Evolutionary conservation across 2,113 vertebrate genomes (phyloP).

Genomic region (Tamias sibiricus): DNA sequence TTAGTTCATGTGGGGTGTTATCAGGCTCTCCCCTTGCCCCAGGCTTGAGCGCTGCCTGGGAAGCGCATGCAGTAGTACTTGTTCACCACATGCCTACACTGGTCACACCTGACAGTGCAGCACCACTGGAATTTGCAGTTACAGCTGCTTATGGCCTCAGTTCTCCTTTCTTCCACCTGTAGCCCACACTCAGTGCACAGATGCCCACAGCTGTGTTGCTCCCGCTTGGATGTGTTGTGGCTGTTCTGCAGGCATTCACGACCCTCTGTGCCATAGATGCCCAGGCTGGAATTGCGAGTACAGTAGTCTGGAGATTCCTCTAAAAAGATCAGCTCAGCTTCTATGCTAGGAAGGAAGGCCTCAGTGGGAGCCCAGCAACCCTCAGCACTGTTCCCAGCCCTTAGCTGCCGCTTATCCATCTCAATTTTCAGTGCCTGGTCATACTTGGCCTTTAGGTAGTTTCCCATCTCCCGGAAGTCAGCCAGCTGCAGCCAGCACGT

Average conservation of each 20-base stretch:
- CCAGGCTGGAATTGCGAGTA: conserved; percentile 92
- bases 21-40: background rate
- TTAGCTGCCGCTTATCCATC: conserved; percentile 92
- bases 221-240: conserved; percentile 89
- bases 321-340: conserved; percentile 92
- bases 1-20: background rate
- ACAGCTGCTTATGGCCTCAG: conserved; percentile 92
- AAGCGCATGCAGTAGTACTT: conserved; percentile 91
- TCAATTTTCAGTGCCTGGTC: conserved; percentile 94
- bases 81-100: conserved; percentile 91
- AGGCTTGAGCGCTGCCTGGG: background rate
- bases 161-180: conserved; percentile 89
- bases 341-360: conserved; percentile 89
- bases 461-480: conserved; percentile 94
- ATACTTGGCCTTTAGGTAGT: conserved; percentile 94
- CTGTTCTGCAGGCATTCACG: conserved; percentile 93
- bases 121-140: conserved; percentile 99
- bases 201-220: conserved; percentile 91
- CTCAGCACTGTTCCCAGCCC: conserved; percentile 94
- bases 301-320: conserved; percentile 98
- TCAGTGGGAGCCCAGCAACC: conserved; percentile 89
- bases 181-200: conserved; percentile 95
- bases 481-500: conserved; percentile 98
- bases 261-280: conserved; percentile 93
- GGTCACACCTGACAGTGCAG: conserved; percentile 95